Evolutionary conservation across 2,113 vertebrate species (phyloP).

Genomic region (Myiozetetes cayanensis): DNA sequence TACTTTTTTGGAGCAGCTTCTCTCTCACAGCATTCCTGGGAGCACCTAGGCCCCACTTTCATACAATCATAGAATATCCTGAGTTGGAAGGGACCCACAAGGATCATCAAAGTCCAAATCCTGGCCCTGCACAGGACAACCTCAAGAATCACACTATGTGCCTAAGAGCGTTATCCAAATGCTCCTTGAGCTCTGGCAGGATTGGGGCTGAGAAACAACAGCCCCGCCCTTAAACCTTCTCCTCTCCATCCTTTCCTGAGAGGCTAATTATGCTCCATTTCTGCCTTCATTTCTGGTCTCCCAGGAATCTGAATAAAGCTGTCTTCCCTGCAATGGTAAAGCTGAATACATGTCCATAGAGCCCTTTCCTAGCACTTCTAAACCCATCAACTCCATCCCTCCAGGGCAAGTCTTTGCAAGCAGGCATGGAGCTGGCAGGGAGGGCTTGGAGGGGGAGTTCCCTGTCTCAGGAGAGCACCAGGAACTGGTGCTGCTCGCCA

Average conservation of each 20-base stretch:
- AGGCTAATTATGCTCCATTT: background rate
- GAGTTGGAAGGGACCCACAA: background rate
- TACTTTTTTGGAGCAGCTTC: background rate
- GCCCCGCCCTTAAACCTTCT: background rate
- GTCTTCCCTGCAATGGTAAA: background rate
- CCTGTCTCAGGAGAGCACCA: background rate
- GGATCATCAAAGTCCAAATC: background rate
- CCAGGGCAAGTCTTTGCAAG: background rate
- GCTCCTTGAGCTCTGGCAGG: background rate
- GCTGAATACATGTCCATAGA: background rate
- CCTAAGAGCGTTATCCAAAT: background rate
- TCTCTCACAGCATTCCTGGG: background rate
- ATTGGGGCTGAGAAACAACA: background rate
- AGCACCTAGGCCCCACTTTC: background rate
- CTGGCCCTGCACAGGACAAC: background rate
- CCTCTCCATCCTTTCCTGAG: background rate
- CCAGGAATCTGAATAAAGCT: background rate
- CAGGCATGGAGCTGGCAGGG: background rate
- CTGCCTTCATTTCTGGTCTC: background rate
- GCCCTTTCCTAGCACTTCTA: background rate
- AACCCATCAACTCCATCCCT: background rate
- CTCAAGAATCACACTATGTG: background rate
- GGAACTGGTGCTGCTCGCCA: background rate
- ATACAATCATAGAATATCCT: background rate
- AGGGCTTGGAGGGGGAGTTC: background rate